phyloP scores from a whole-genome alignment of 2,113 vertebrate genomes.

The Seriola quinqueradiata region DNA sequence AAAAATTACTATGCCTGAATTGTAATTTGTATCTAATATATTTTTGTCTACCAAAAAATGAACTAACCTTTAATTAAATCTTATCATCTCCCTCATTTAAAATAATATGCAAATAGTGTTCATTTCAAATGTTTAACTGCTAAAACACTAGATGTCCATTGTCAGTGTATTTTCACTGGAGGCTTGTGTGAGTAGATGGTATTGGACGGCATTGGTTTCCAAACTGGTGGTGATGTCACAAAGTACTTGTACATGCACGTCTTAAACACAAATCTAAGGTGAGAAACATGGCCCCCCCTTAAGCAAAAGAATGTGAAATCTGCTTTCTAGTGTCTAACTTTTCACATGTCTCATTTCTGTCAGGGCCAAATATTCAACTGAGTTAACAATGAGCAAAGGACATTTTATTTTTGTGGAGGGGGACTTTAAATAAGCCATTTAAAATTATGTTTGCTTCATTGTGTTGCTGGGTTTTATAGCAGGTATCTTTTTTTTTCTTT shows the following conservation, averaged over 20 bases:
- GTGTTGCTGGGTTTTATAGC: constrained; percentile 1
- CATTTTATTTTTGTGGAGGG: background rate
- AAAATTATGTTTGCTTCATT: background rate
- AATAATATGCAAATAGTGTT: background rate
- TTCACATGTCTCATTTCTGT: background rate
- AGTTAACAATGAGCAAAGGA: background rate
- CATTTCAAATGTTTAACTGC: background rate
- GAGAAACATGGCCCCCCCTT: too few relatives aligned
- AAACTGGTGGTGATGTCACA: background rate
- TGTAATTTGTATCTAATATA: background rate
- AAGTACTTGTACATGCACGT: too few relatives aligned
- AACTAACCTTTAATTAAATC: background rate
- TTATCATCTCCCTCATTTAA: background rate
- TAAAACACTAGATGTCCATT: background rate
- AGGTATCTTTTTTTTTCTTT: background rate
- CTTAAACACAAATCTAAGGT: background rate
- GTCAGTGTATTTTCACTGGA: too few relatives aligned
- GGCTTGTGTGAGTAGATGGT: background rate
- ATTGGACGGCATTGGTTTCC: background rate
- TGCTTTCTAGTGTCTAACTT: background rate
- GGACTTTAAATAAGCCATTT: background rate
- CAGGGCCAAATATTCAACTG: background rate
- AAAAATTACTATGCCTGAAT: background rate
- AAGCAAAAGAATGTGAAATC: background rate
- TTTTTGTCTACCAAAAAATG: background rate